These are phyloP conservation scores for Acleris holmiana DNA, from an alignment of 2,888 invertebrate species.

Conservation along the genomic window DNA sequence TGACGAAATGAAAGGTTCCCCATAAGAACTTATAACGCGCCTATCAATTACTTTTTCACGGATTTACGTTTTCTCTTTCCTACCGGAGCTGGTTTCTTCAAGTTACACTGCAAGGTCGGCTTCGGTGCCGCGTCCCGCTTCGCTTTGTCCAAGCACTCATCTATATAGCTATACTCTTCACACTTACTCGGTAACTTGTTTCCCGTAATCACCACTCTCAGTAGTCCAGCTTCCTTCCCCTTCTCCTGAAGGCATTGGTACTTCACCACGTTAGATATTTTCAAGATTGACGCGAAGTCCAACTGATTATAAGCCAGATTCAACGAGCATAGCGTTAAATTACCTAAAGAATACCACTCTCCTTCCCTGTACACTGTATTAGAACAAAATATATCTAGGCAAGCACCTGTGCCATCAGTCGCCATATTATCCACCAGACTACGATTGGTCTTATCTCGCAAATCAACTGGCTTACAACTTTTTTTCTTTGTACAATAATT, in stretches of 20 bases:
- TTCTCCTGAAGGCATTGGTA: slow-evolving; percentile 49
- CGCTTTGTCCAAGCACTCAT: slow-evolving; percentile 43
- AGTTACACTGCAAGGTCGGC: too few species aligned
- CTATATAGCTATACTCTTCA: slow-evolving; percentile 48
- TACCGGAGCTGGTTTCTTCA: not conserved
- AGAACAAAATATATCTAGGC: not conserved
- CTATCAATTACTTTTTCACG: too few species aligned
- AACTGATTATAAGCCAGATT: slow-evolving; percentile 62
- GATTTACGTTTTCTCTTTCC: too few species aligned
- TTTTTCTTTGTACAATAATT: too few species aligned
- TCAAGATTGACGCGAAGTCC: slow-evolving; percentile 46
- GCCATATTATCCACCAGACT: too few species aligned
- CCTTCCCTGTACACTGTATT: slow-evolving; percentile 42
- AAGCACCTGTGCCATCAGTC: too few species aligned
- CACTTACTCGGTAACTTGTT: slow-evolving; percentile 52
- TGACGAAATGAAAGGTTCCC: too few species aligned
- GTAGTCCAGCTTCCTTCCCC: slow-evolving; percentile 48
- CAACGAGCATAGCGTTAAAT: slow-evolving; percentile 56
- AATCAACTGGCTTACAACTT: too few species aligned
- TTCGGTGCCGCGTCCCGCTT: not conserved
- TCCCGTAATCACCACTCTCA: slow-evolving; percentile 57
- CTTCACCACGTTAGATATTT: slow-evolving; percentile 48
- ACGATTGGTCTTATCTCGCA: too few species aligned
- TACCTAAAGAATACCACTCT: slow-evolving; percentile 50
- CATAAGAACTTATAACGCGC: not conserved